Conservation (phyloP, 2,113 vertebrate species). For the Vulpes vulpes region DNA sequence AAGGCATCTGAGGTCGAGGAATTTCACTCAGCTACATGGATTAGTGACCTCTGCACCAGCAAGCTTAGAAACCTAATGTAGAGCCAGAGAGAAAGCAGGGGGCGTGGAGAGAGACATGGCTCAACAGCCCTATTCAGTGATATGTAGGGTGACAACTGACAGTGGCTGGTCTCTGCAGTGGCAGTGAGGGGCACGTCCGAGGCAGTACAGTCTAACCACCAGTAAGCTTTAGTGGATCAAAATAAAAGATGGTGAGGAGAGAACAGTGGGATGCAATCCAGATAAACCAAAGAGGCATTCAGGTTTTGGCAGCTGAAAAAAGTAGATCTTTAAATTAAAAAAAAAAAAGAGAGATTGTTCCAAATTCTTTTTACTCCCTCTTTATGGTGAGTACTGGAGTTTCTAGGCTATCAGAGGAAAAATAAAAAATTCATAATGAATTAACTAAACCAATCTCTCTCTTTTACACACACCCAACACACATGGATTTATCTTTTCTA, state of each 20-base stretch:
- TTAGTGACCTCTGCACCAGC: neutral
- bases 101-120: neutral
- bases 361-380: neutral
- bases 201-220: neutral
- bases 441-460: neutral
- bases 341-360: neutral
- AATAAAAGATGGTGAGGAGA: neutral
- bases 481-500: neutral
- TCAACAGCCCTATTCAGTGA: neutral
- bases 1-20: neutral
- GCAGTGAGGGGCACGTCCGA: neutral
- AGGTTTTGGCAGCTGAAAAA: neutral
- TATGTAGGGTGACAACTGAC: neutral
- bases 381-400: neutral
- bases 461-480: neutral
- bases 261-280: neutral
- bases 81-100: conserved; percentile 9
- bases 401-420: conserved; percentile 8
- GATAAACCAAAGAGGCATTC: neutral
- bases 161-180: neutral
- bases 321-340: neutral
- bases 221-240: neutral
- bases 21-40: neutral
- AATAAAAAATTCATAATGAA: neutral
- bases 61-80: conserved; percentile 16